Conservation (phyloP, 2,113 vertebrate genomes). For the Apteryx mantelli region DNA sequence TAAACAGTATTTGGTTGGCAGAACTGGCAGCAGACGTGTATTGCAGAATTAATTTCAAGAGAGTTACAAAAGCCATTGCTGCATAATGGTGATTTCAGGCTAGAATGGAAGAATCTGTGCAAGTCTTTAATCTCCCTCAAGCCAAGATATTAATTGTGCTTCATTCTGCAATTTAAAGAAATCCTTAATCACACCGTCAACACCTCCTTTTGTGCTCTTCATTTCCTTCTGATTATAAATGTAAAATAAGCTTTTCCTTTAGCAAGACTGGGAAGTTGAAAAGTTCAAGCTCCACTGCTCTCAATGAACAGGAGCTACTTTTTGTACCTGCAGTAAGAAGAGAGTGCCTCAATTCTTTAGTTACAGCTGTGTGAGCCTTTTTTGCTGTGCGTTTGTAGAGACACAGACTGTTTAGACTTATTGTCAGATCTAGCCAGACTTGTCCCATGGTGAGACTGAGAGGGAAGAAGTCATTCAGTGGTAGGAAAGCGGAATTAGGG, state of each 20-base stretch:
- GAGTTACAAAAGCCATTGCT: background rate
- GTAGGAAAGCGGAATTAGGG: accelerated
- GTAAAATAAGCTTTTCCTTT: background rate
- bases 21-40: background rate
- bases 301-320: background rate
- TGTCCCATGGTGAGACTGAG: background rate
- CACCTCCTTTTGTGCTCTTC: background rate
- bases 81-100: background rate
- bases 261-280: background rate
- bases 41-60: background rate
- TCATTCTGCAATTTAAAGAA: background rate
- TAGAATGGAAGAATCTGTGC: background rate
- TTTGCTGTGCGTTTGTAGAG: background rate
- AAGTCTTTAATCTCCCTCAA: background rate
- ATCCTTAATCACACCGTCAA: background rate
- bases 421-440: background rate
- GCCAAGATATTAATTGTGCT: background rate
- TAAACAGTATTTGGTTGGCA: background rate
- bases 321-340: background rate
- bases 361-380: background rate
- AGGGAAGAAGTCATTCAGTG: background rate
- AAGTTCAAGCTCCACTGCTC: background rate
- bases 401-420: background rate
- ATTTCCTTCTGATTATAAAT: background rate
- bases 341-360: background rate